Evolutionary conservation across 2,797 vertebrate species (phyloP).

Genomic region (Enteromius mattozi): DNA sequence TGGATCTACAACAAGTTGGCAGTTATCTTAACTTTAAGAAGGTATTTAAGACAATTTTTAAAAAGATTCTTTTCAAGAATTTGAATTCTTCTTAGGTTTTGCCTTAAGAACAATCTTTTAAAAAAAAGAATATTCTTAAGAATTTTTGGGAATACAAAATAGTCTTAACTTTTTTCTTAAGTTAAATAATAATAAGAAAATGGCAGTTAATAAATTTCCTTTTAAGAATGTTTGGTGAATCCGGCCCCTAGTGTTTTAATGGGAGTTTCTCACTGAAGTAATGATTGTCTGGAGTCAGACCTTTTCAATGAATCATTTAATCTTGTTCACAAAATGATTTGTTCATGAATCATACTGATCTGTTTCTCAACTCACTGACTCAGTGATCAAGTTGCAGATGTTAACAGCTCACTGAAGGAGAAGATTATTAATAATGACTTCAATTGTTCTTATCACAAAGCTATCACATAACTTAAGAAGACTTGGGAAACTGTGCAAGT

Average conservation of each 20-base stretch:
- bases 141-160: too few relatives aligned
- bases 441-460: not conserved
- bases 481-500: not conserved
- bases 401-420: conserved; percentile 5
- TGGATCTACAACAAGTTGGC: too few relatives aligned
- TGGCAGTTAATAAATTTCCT: too few relatives aligned
- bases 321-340: not conserved
- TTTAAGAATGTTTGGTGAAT: too few relatives aligned
- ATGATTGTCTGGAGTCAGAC: not conserved
- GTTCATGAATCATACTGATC: conserved; percentile 7
- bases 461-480: not conserved
- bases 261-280: not conserved
- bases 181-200: too few relatives aligned
- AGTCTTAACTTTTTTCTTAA: too few relatives aligned
- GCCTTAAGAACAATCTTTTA: too few relatives aligned
- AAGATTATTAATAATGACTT: conserved; percentile 2
- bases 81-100: too few relatives aligned
- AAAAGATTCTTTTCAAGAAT: too few relatives aligned
- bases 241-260: not conserved
- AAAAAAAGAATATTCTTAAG: too few relatives aligned
- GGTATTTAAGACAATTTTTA: too few relatives aligned
- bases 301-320: not conserved
- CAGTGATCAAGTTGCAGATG: not conserved
- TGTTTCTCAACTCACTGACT: not conserved
- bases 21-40: too few relatives aligned